phyloP scores from a whole-genome alignment of 2,888 invertebrate species.

The Lithophane ornitopus region DNA sequence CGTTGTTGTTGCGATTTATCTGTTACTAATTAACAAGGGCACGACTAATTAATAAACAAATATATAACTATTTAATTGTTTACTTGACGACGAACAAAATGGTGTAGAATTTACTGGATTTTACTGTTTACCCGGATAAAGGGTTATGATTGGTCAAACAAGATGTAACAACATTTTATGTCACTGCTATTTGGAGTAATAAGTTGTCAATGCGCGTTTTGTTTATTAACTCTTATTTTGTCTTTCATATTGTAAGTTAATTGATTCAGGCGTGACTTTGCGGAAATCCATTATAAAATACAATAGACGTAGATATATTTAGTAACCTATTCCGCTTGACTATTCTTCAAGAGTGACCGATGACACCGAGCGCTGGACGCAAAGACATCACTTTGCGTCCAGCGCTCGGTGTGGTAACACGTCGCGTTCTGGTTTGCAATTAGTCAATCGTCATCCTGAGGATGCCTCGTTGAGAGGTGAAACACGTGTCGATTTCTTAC shows the following conservation, averaged over 20 bases:
- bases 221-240: not conserved
- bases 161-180: not conserved
- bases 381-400: too few relatives aligned
- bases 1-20: conserved; percentile 52
- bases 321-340: too few relatives aligned
- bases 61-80: conserved; percentile 41
- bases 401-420: too few relatives aligned
- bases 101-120: conserved; percentile 17
- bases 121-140: conserved; percentile 17
- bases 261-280: too few relatives aligned
- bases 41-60: conserved; percentile 52
- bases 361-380: too few relatives aligned
- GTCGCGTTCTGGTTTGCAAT: too few relatives aligned
- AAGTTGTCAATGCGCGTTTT: not conserved
- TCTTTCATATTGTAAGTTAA: not conserved
- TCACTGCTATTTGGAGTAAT: not conserved
- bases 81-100: conserved; percentile 39
- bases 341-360: too few relatives aligned
- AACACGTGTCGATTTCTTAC: too few relatives aligned
- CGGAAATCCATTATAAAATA: too few relatives aligned
- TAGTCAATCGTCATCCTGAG: too few relatives aligned
- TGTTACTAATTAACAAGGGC: conserved; percentile 56
- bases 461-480: too few relatives aligned
- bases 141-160: not conserved
- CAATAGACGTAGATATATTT: too few relatives aligned